Evolutionary conservation across 1,140 invertebrate species (phyloP), one percentile per base, ranked within the genome.

Genomic region (Cherax quadricarinatus): DNA sequence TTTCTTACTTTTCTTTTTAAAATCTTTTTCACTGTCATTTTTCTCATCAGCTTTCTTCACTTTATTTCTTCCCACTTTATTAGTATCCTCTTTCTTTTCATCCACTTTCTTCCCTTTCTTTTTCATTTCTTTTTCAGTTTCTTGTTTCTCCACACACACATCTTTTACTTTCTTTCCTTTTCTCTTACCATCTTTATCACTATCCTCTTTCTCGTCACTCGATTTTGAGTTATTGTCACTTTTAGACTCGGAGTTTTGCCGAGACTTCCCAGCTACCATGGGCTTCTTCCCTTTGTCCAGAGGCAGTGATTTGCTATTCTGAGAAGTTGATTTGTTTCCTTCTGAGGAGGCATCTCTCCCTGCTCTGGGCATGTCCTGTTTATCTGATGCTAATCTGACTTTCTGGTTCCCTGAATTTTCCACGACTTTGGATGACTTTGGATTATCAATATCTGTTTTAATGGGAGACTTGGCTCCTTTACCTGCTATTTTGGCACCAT

Each of bases 101-200:
- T 86, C 83, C 78, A 80, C 60, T 60, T 86, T 51, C 51, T 83
- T 91, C 85, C 78, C 53, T n/a, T 85, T 83, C 81, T 91, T 86
- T 66, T 91, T 91, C 66, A 62, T 60, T 7, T 75, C 62, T 60
- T 90, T 85, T 21, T 90, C 89, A 82, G 10, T 57, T 24, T 86
- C 86, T 53, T 80, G 85, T 79, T 24, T 80, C 24, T 79, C 81
- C 41, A 48, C 66, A 75, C 48, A 41, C 6, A n/a, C 21, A 51
- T 85, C 49, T 41, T 78, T 84, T 60, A 66, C 60, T 88, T 88
- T 86, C 75, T 86, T 91, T 41, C 62, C 21, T 73, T 91, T 91
- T 66, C 86, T 91, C 83, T 86, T 92, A 18, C 79, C 91, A 84
- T 84, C 86, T 84, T 83, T 84, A 66, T 91, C 90, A 90, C 66